These are phyloP conservation scores for Arnoldichthys spilopterus DNA, from an alignment of 2,797 vertebrate species.

Conservation along the genomic window DNA sequence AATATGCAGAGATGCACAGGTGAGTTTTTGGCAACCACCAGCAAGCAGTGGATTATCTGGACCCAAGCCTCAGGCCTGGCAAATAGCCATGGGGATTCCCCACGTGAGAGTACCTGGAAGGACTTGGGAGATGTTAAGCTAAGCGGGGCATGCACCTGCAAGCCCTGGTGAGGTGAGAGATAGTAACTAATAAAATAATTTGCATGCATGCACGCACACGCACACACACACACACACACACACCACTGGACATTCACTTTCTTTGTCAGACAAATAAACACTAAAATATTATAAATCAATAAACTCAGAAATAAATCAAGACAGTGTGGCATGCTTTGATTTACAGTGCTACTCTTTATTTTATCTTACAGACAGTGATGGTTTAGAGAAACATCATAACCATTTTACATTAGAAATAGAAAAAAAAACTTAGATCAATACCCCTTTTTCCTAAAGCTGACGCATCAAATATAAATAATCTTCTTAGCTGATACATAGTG, in stretches of 20 bases:
- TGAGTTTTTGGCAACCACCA: conserved; percentile 15
- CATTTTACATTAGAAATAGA: not conserved
- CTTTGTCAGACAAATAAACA: not conserved
- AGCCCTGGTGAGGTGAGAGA: conserved; percentile 39
- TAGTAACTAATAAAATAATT: conserved; percentile 19
- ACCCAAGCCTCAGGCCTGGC: not conserved
- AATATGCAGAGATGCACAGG: conserved; percentile 50
- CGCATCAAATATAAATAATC: no score
- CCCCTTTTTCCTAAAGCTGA: no score
- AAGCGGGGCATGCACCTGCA: conserved; percentile 53
- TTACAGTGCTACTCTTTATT: conserved; percentile 35
- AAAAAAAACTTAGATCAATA: no score
- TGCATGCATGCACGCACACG: not conserved
- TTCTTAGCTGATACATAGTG: no score
- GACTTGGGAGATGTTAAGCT: conserved; percentile 38
- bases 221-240: not conserved
- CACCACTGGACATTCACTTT: not conserved
- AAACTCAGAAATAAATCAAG: conserved; percentile 14
- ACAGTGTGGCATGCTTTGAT: conserved; percentile 1
- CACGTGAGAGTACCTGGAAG: conserved; percentile 11
- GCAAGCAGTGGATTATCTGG: conserved; percentile 36
- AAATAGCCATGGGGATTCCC: not conserved
- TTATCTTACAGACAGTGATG: not conserved
- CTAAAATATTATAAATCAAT: not conserved
- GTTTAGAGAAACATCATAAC: not conserved